A percentile compares a stretch with the other conserved stretches of the same genome.
These are phyloP conservation scores for Glaucopsyche alexis DNA, from an alignment of 2,888 invertebrate genomes.

Conservation along the genomic window DNA sequence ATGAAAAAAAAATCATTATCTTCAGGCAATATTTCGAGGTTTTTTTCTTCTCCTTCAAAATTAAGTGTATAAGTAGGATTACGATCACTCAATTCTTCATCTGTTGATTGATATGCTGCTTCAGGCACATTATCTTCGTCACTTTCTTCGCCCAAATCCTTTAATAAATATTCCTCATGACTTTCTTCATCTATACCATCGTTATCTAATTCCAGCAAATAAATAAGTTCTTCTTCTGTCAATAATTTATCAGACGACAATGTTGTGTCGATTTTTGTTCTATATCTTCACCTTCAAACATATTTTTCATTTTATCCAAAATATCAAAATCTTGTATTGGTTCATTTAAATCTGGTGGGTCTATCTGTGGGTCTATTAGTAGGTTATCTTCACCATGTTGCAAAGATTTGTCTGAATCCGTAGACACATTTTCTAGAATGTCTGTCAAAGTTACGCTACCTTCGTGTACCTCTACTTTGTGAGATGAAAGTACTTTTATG, in stretches of 20 bases:
- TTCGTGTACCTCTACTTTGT: too few species aligned
- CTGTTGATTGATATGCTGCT: not conserved
- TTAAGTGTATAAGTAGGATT: slow-evolving; percentile 24
- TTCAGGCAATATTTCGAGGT: slow-evolving; percentile 34
- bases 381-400: too few species aligned
- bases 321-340: slow-evolving; percentile 2
- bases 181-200: slow-evolving; percentile 6
- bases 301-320: slow-evolving; percentile 15
- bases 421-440: too few species aligned
- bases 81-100: slow-evolving; percentile 31
- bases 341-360: too few species aligned
- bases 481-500: too few species aligned
- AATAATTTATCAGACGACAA: not conserved
- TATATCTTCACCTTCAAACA: slow-evolving; percentile 22
- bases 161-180: slow-evolving; percentile 16
- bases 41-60: slow-evolving; percentile 29
- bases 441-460: too few species aligned
- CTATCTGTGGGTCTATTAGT: too few species aligned
- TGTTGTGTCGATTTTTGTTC: slow-evolving; percentile 16
- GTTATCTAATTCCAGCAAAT: slow-evolving; percentile 3
- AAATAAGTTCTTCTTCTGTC: slow-evolving; percentile 18
- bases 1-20: slow-evolving; percentile 28
- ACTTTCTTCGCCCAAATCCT: not conserved
- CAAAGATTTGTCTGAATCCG: too few species aligned
- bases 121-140: not conserved